Evolutionary conservation across 2,797 vertebrate genomes (phyloP), one percentile per base, ranked within the genome.

Genomic region (Coccyzus lansbergi): DNA sequence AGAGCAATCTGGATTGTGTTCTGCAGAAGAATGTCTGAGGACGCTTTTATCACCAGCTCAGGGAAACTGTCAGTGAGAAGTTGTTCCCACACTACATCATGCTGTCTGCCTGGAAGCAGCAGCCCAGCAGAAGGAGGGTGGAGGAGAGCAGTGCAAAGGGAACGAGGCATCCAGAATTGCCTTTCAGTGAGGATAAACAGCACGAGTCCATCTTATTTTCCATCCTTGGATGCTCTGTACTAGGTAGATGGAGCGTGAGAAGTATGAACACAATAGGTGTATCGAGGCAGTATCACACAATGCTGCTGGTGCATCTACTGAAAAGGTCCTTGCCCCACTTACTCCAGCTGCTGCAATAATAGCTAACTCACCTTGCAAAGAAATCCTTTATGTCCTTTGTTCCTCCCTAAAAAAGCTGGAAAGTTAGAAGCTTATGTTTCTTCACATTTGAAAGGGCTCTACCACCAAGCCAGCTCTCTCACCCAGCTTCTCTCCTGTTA

Each of bases 71-170:
- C 68, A 76, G 53, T 5, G 4, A 94, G 80, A 90, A 58, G 33
- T 78, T 77, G 62, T 91, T 97, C 94, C 81, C 87, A 94, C 63
- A 78, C 56, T 59, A 36, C 63, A 65, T 85, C 74, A 68, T 25
- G 33, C 24, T 62, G 46, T 59, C 79, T 59, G 74, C 33, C 52
- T 76, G 21, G 36, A 67, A 76, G 36, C 53, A 90, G 72, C 68
- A 89, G 79, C 40, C 59, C 63, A 70, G 71, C 53, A 78, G 72
- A 71, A 86, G 17, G 4, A 3, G 31, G 8, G 26, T 62, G 11
- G 33, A 71, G 15, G 18, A 49, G 4, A 71, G 19, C 24, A 55
- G 17, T 11, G 21, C 18, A 60, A 86, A 7, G 8, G 44, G 15
- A 69, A 52, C 2, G 36, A 77, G 40, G 31, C 63, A 72, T 2